phyloP scores from a whole-genome alignment of 2,113 vertebrate genomes.

The Takifugu bimaculatus region DNA sequence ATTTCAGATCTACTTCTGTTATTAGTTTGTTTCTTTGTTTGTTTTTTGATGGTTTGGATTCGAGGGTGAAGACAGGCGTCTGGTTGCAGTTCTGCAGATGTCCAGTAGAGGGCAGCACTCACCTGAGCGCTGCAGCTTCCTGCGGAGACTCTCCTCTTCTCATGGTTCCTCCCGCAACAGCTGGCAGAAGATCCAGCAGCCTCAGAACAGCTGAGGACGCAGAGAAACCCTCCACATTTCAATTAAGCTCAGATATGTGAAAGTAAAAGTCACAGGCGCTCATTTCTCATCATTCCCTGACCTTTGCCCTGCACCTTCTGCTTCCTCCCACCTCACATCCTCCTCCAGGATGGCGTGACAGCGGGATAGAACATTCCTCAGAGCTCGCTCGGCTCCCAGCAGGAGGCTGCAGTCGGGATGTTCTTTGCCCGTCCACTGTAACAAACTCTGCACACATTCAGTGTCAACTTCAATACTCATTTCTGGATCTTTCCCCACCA shows the following conservation, averaged over 20 bases:
- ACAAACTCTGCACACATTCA: conserved; percentile 49
- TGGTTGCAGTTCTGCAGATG: not conserved
- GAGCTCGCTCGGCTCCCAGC: conserved; percentile 61
- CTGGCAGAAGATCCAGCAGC: conserved; percentile 13
- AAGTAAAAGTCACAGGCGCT: not conserved
- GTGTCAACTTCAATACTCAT: too few species aligned
- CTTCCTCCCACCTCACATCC: conserved; percentile 58
- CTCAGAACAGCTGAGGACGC: conserved; percentile 20
- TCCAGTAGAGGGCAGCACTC: conserved; percentile 40
- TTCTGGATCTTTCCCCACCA: too few species aligned
- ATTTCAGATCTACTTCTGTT: too few species aligned
- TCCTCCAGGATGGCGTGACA: conserved; percentile 71
- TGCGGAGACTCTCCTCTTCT: conserved; percentile 19
- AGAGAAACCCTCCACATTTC: not conserved
- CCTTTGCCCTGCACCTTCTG: conserved; percentile 37
- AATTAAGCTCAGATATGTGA: not conserved
- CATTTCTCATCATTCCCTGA: conserved; percentile 4
- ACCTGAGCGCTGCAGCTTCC: conserved; percentile 48
- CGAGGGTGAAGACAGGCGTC: not conserved
- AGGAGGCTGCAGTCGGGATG: conserved; percentile 73
- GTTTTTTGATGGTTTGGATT: not conserved
- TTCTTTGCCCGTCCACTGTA: conserved; percentile 69
- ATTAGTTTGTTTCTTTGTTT: too few species aligned
- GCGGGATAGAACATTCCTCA: conserved; percentile 61
- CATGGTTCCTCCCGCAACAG: conserved; percentile 21